Evolutionary conservation across 1,140 invertebrate species (phyloP), one percentile per base, ranked within the genome.

Genomic region (Sarcophaga peregrina): DNA sequence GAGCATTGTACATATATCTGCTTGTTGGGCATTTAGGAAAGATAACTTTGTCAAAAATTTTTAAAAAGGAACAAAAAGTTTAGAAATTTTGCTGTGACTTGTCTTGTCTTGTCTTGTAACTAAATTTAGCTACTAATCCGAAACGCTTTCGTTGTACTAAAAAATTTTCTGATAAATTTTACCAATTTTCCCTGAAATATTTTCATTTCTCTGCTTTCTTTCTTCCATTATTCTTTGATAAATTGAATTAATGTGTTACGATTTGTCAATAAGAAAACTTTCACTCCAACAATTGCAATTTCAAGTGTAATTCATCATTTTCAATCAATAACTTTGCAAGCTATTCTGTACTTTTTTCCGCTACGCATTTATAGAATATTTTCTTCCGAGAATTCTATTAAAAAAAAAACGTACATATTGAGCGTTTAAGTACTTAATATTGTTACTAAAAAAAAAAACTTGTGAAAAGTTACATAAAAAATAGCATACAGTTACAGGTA

Each of bases 271-370:
- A 58, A 58, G n/a, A 58, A 58, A 58, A 75, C 73, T 75, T 75
- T 75, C 73, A 50, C 37, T 62, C 58, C 37, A 72, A 20, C 17
- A 17, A 72, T 50, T 78, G 25, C 47, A 4, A 78, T 50, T 78
- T 52, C n/a, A 78, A 17, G 17, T 50, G 47, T 78, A 78, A 78
- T 78, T 78, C 75, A 78, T 78, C 75, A 78, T 78, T 78, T 17
- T n/a, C 20, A 17, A 17, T 17, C 75, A 78, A 78, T 50, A 48
- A 50, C 50, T 78, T 20, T 17, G 6, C 62, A n/a, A 68, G n/a
- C 62, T 68, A 17, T 2, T 20, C 20, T 58, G 54, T 11, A 58
- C n/a, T 37, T 13, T 58, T 75, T n/a, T n/a, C 13, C n/a, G 5
- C 45, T 15, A 15, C 45, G 72, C 25, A 74, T 74, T 46, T 74